These are phyloP conservation scores for Pogonomyrmex barbatus DNA, from an alignment of 1,140 invertebrate species.

Conservation along the genomic window DNA sequence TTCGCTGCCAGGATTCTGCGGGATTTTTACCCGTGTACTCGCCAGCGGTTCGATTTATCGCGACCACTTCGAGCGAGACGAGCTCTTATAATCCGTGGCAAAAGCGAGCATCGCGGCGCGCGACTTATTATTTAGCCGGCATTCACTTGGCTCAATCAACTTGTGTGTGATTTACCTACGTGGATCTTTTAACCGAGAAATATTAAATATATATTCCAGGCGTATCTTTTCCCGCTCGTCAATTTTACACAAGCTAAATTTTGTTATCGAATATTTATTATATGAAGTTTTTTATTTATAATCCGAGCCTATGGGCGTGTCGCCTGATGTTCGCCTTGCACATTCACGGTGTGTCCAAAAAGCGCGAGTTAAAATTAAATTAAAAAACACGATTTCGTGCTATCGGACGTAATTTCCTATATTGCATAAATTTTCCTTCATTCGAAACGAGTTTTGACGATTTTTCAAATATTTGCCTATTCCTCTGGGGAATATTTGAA, in stretches of 20 bases:
- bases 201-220: conserved; percentile 4
- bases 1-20: background rate
- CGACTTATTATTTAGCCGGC: conserved; percentile 15
- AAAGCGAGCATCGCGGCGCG: background rate
- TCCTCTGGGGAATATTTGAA: background rate
- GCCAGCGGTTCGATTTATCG: conserved; percentile 19
- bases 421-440: background rate
- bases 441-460: background rate
- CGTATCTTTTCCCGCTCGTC: background rate
- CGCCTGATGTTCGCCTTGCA: background rate
- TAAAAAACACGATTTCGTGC: conserved; percentile 23
- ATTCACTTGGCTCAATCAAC: conserved; percentile 28
- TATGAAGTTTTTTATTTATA: conserved; percentile 42
- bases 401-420: background rate
- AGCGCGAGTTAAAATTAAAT: conserved; percentile 15
- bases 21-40: background rate
- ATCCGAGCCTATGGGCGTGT: background rate
- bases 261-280: conserved; percentile 39
- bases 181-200: background rate
- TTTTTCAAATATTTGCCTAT: too few species aligned
- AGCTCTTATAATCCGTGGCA: background rate
- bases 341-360: background rate
- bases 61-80: background rate
- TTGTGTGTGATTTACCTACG: background rate
- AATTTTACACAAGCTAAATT: conserved; percentile 22